A percentile compares a stretch with the other conserved stretches of the same genome.
These are phyloP conservation scores for Sebastes steindachneri DNA, from an alignment of 2,797 vertebrate genomes.

Conservation along the genomic window DNA sequence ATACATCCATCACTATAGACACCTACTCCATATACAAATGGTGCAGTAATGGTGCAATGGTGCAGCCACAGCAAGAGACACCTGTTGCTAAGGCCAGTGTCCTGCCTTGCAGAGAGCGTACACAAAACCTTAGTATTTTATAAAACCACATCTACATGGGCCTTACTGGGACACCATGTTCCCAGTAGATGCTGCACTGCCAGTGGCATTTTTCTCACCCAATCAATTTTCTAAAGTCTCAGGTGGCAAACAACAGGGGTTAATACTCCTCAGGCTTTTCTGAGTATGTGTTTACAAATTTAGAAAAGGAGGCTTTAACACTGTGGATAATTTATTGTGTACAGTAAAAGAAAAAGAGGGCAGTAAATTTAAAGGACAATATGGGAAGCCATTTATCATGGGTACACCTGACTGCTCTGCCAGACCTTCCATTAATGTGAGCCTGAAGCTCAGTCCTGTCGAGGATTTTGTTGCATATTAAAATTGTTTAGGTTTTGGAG, in stretches of 20 bases:
- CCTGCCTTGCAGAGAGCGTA: constrained; percentile 4
- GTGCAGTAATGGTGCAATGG: not conserved
- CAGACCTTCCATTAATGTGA: constrained; percentile 53
- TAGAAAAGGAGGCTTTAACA: constrained; percentile 44
- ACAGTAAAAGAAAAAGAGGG: constrained; percentile 48
- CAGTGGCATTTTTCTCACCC: constrained; percentile 30
- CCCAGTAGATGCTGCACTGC: constrained; percentile 21
- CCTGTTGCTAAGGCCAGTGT: constrained; percentile 42
- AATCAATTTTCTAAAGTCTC: constrained; percentile 56
- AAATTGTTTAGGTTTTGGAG: constrained; percentile 56
- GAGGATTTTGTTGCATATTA: constrained; percentile 48
- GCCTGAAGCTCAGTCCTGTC: constrained; percentile 59
- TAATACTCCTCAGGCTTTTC: constrained; percentile 42
- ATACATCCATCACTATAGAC: constrained; percentile 41
- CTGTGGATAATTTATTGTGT: constrained; percentile 57
- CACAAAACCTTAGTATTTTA: constrained; percentile 14
- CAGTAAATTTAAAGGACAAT: constrained; percentile 67
- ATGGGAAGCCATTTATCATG: constrained; percentile 65
- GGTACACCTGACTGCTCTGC: constrained; percentile 49
- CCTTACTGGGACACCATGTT: constrained; percentile 35
- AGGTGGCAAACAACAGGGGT: constrained; percentile 50
- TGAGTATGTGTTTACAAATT: constrained; percentile 53
- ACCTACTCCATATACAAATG: constrained; percentile 40
- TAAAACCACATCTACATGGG: constrained; percentile 18
- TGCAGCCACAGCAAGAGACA: constrained; percentile 19